A percentile compares a stretch with the other conserved stretches of the same genome.
phyloP scores from a whole-genome alignment of 2,113 vertebrate species.

The Smithornis capensis region DNA sequence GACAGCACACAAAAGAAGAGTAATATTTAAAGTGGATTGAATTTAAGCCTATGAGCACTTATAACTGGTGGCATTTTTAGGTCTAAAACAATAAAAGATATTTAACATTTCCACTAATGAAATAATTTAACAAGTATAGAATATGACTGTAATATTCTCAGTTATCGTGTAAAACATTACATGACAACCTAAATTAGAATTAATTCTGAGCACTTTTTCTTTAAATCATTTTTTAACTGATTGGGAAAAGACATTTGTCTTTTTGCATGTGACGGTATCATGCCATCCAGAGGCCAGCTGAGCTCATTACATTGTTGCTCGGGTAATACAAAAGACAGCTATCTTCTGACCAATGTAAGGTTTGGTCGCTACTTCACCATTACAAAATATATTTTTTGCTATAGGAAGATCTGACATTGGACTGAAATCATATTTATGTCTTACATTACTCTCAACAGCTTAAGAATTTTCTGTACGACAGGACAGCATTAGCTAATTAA shows the following conservation, averaged over 20 bases:
- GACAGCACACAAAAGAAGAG: not conserved
- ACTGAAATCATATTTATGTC: not conserved
- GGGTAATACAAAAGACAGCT: not conserved
- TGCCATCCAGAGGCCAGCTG: slow-evolving; percentile 58
- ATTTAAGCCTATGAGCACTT: not conserved
- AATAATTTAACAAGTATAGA: not conserved
- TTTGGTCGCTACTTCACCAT: not conserved
- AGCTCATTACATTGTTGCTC: not conserved
- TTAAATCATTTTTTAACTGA: slow-evolving; percentile 17
- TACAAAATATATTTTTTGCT: not conserved
- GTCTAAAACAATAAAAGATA: not conserved
- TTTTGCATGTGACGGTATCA: not conserved
- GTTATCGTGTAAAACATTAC: not conserved
- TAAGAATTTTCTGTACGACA: not conserved
- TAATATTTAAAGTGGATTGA: not conserved
- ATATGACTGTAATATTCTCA: fast-evolving
- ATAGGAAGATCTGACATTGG: not conserved
- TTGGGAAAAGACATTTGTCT: not conserved
- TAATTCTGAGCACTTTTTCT: not conserved
- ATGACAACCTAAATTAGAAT: not conserved
- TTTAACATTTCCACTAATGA: not conserved
- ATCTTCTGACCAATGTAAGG: not conserved
- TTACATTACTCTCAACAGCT: not conserved
- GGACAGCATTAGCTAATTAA: not conserved
- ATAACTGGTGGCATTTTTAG: not conserved